Base-by-base conservation (phyloP, 1,140 invertebrate genomes). In the Drosophila quadrilineata region DNA sequence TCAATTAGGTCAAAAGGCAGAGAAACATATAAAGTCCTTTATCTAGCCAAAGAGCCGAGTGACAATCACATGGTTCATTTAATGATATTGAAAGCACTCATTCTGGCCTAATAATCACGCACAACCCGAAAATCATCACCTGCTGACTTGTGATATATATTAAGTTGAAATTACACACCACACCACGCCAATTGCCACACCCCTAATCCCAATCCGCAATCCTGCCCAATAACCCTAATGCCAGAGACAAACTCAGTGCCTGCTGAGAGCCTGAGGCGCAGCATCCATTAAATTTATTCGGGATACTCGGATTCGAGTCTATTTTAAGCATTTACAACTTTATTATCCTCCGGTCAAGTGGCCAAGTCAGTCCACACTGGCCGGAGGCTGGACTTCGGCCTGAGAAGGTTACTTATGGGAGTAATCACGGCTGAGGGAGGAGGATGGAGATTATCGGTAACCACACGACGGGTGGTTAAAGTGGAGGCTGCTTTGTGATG, bases 301-400 rank as follows among this genome's bases (percentile, higher is more conserved):
- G 8, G 33, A 6, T 28, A 49, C 45, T 50, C 40, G 46, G 26
- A 45, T 67, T 63, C 28, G 35, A 56, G 63, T 76, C 68, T 82
- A 82, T 84, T 84, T 84, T 66, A 62, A 54, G 76, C 76, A 82
- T 70, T 84, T 76, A 76, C 76, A 70, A 63, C 58, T 75, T 80
- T 60, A 84, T 76, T 66, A 50, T 36, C 31, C 49, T 40, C 22
- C 56, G 76, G 76, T 73, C 68, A 70, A 72, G 77, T 35, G 48
- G 24, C 12, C 16, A 16, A 36, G 56, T 56, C 40, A 53, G 36
- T 53, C 38, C 35, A 35, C 29, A 45, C 28, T 24, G 12, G 22
- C n/a, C 40, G 21, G 10, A 24, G 22, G n/a, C 50, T 28, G 31
- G 41, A n/a, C 58, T 43, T 40, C 19, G 60, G 41, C 26, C 43